Evolutionary conservation across 2,113 vertebrate genomes (phyloP), one percentile per base, ranked within the genome.

Genomic region (Camelus dromedarius): DNA sequence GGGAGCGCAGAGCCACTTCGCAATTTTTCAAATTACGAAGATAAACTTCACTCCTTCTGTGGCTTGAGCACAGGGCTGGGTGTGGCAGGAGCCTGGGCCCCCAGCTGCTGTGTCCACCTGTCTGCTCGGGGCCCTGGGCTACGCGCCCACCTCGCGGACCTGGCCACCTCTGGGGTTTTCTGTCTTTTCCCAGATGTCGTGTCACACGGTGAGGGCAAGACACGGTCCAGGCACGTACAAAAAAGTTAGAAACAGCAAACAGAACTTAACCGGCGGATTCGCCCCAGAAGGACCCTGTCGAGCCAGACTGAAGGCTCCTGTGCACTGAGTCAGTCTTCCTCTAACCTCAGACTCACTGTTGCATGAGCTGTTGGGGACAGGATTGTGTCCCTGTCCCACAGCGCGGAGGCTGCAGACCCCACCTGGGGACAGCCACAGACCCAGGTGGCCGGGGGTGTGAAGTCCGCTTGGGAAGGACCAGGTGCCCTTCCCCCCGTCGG

Each of bases 31-130:
- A 64, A 67, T 60, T 48, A 11, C 38, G 67, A 12, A 77, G 5
- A 2, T 0, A 60, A n/a, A n/a, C 52, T 12, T 10, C 3, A 3
- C 9, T 42, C 50, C 76, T 46, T 0, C 0, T 3, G 3, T 3
- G 28, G 22, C 50, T 8, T 18, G 42, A 20, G 14, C 60, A 22
- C 30, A 20, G 15, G 12, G 22, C 8, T 22, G 13, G 3, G 15
- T 0, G 5, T 28, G 46, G n/a, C 3, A 2, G 0, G 0, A 38
- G 35, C 22, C 62, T 24, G n/a, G 24, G 62, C 10, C 56, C n/a
- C 54, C 7, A 3, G 50, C 73, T 19, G 10, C 13, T 4, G 0
- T 2, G 8, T 2, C n/a, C 56, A 4, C 13, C 42, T 30, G 56
- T 20, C 32, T 42, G 19, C 6, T 26, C 69, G 22, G n/a, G 3